These are phyloP conservation scores for Helogale parvula DNA, from an alignment of 2,113 vertebrate genomes.

Conservation along the genomic window DNA sequence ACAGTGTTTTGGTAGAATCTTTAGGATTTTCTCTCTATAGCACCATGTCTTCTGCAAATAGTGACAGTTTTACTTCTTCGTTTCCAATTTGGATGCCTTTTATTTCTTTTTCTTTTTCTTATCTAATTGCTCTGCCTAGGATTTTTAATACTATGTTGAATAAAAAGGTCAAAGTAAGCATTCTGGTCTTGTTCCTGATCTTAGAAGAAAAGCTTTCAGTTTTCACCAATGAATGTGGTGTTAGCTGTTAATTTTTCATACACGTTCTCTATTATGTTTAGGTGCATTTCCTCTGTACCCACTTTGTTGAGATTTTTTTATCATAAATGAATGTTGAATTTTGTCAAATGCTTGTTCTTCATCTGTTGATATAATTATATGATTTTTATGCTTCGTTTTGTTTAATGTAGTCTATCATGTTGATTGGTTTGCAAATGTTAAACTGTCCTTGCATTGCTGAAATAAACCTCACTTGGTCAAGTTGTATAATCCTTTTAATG, in stretches of 20 bases:
- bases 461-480: neutral
- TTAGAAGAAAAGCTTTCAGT: neutral
- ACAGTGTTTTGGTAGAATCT: neutral
- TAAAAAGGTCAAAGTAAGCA: neutral
- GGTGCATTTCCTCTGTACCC: neutral
- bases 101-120: neutral
- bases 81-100: neutral
- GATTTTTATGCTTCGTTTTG: neutral
- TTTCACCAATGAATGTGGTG: neutral
- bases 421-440: neutral
- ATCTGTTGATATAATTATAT: neutral
- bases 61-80: neutral
- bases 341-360: neutral
- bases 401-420: neutral
- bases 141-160: neutral
- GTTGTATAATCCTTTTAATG: neutral
- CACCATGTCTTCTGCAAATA: neutral
- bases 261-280: neutral
- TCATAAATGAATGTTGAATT: neutral
- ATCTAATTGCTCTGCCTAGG: neutral
- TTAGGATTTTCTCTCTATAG: neutral
- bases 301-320: neutral
- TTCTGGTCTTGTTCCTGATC: neutral
- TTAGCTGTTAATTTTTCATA: neutral
- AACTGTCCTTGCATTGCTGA: neutral